Conservation (phyloP, 2,113 vertebrate genomes). For the Zosterops lateralis region DNA sequence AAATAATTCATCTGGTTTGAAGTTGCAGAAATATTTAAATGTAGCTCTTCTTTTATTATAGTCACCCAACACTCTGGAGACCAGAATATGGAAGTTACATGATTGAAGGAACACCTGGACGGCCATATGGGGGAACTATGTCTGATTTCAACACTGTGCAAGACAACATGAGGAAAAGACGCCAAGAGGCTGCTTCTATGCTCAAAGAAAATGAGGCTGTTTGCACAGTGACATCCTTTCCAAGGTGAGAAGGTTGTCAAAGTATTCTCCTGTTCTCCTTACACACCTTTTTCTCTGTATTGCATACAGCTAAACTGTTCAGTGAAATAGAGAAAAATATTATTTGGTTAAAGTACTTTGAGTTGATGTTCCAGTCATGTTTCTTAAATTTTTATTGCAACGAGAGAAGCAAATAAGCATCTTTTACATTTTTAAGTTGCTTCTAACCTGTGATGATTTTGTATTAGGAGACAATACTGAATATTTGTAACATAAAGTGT, state of each 20-base stretch:
- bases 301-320: not conserved
- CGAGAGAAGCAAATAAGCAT: not conserved
- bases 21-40: not conserved
- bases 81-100: constrained; percentile 97
- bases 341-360: not conserved
- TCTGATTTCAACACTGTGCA: constrained; percentile 98
- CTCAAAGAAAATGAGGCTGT: constrained; percentile 84
- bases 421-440: not conserved
- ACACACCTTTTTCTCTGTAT: not conserved
- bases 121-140: constrained; percentile 96
- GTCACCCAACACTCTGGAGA: constrained; percentile 97
- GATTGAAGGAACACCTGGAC: constrained; percentile 96
- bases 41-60: constrained; percentile 39
- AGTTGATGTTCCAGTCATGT: fast-evolving
- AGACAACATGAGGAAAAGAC: constrained; percentile 93
- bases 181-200: constrained; percentile 87
- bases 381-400: not conserved
- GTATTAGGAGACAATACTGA: not conserved
- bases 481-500: not conserved
- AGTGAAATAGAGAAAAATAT: not conserved
- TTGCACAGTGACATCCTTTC: constrained; percentile 92
- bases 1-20: not conserved
- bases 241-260: constrained; percentile 77
- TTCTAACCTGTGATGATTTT: not conserved
- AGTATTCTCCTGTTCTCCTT: not conserved